Conservation (phyloP, 2,113 vertebrate species). For the Halcyon malimbica region DNA sequence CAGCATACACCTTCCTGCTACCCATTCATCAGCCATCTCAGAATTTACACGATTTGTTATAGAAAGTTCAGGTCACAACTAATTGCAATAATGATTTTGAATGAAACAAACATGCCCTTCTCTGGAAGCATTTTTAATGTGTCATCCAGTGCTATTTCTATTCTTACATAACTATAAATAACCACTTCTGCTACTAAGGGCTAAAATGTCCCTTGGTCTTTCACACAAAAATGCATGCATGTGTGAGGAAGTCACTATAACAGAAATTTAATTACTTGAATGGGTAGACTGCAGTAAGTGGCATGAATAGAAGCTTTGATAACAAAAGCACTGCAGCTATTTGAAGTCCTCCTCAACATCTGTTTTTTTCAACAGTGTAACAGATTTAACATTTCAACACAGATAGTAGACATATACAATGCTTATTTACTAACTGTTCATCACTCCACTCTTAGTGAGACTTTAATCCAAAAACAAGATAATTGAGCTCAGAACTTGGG, state of each 20-base stretch:
- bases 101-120: background rate
- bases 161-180: background rate
- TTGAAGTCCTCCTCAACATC: background rate
- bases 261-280: background rate
- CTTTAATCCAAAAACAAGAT: background rate
- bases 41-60: background rate
- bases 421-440: background rate
- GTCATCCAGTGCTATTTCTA: background rate
- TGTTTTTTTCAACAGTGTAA: background rate
- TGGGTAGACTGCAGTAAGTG: background rate
- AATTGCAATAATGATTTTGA: background rate
- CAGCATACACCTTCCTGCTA: background rate
- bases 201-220: background rate
- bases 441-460: background rate
- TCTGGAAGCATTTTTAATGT: background rate
- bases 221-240: background rate
- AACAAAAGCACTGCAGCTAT: background rate
- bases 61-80: background rate
- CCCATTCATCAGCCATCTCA: background rate
- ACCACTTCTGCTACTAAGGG: fast-evolving
- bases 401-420: background rate
- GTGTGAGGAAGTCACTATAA: background rate
- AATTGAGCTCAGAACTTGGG: background rate
- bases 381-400: background rate
- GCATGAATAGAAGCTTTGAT: background rate